Base-by-base conservation (phyloP, 2,888 invertebrate genomes). In the Spatulosminthurus flaviceps region DNA sequence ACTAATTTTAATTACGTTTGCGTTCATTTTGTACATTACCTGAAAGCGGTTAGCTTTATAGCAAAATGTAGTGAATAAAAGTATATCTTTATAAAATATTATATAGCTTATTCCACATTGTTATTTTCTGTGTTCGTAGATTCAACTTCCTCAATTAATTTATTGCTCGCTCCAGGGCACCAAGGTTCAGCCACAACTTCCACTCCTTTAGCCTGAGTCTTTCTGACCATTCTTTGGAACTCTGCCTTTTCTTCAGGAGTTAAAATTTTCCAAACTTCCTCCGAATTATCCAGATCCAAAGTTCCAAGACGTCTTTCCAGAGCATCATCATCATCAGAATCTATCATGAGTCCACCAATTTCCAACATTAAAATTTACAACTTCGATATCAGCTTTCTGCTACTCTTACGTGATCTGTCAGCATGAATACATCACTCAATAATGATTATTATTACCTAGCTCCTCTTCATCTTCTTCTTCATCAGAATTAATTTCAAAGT, bases 281-380 rank as follows among this genome's bases (percentile, higher is more conserved):
- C 83, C 1, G 84, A 73, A 70, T 85, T 81, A 64, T 85, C 82
- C 19, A 85, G 60, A 72, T 84, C 78, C 1, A 85, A 69, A 22
- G 82, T 83, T 64, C 77, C 75, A 60, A 85, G 73, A 41, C 85
- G 79, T 72, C 77, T 77, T 16, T 81, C 81, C 34, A 85, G 70
- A 0, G 83, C 82, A 42, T 84, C 83, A 60, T 85, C 85, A 66
- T 85, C 85, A 72, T 85, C 85, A 11, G 85, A 85, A 77, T 85
- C 85, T 84, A 51, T 21, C 43, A 42, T 42, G n/a, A 67, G 22
- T 4, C 22, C 4, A 7, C 34, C 34, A 34, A 34, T 34, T n/a
- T n/a, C n/a, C n/a, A n/a, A n/a, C n/a, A n/a, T n/a, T n/a, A n/a
- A n/a, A n/a, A n/a, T n/a, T n/a, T n/a, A n/a, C n/a, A n/a, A n/a